Base-by-base conservation (phyloP, 2,113 vertebrate species). In the Brachypteracias leptosomus region DNA sequence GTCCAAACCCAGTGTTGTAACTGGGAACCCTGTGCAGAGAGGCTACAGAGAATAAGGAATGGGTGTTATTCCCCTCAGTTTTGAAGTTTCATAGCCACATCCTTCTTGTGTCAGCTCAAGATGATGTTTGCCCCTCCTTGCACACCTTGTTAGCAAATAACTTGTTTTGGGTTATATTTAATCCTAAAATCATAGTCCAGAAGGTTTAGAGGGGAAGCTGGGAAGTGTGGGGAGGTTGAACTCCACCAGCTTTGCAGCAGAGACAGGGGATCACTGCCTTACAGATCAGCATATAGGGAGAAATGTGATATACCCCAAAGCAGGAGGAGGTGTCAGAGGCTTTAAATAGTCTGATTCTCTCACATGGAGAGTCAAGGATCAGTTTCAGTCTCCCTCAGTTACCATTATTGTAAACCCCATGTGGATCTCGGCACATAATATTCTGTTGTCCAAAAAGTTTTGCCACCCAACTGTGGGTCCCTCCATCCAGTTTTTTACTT, bases 341-440 rank as follows among this genome's bases (percentile, higher is more conserved):
- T 94, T 95, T 88, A 90, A 95, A 96, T 83, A 94, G 74, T 19
- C 71, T 65, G 26, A 65, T 76, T 47, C 65, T 73, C n/a, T 75
- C 65, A 78, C 6, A 3, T 17, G 31, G 52, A 38, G 40, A 85
- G 40, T 89, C 86, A 88, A 54, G 24, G 74, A 47, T 80, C 31
- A 3, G 21, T 62, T 62, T 72, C 16, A 3, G 29, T 71, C 20
- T 85, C 62, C 51, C 29, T 66, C 22, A 22, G 44, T 68, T 47
- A 33, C 65, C 22, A 2, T 61, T 75, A 15, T 0, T 42, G 20
- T 62, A 62, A 94, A 35, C 35, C 36, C 29, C 36, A 47, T 3
- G 0, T 44, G n/a, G 54, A 47, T 58, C 80, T 82, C 10, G 3
- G 49, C 46, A 24, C 38, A 16, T 33, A 74, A 42, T 25, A 13